Conservation (phyloP, 2,888 invertebrate species). For the Spodoptera picta region DNA sequence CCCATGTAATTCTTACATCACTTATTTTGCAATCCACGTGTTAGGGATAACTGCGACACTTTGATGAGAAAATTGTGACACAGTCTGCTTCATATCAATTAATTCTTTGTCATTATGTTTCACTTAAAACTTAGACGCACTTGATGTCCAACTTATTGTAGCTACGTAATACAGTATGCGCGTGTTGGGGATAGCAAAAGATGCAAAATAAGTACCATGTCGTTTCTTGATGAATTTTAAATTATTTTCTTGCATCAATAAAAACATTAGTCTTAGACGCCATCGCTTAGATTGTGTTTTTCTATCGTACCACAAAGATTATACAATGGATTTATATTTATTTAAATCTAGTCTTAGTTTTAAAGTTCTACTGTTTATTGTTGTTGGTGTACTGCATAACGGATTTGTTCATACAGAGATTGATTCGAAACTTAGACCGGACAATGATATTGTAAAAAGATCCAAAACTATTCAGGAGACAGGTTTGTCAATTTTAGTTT, state of each 20-base stretch:
- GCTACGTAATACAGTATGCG: not conserved
- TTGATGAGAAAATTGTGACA: constrained; percentile 26
- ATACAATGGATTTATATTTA: constrained; percentile 27
- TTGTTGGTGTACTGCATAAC: constrained; percentile 9
- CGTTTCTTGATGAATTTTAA: constrained; percentile 31
- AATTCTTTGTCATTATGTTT: constrained; percentile 17
- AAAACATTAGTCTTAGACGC: constrained; percentile 20
- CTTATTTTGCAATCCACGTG: constrained; percentile 49
- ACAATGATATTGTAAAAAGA: constrained; percentile 8
- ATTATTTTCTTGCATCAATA: constrained; percentile 30
- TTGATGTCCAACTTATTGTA: constrained; percentile 2
- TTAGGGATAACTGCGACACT: constrained; percentile 43
- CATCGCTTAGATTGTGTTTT: constrained; percentile 24
- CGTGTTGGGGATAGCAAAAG: constrained; percentile 17
- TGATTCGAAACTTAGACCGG: not conserved
- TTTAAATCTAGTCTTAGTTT: constrained; percentile 12
- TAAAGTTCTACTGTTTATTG: constrained; percentile 18
- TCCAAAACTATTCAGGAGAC: constrained; percentile 6
- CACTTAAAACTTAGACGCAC: constrained; percentile 26
- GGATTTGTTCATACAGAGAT: constrained; percentile 1
- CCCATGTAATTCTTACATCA: constrained; percentile 35
- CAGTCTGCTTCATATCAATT: not conserved
- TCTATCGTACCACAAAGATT: constrained; percentile 29
- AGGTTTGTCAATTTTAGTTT: constrained; percentile 20
- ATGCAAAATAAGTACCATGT: constrained; percentile 14